These are phyloP conservation scores for Microctonus hyperodae DNA, from an alignment of 2,888 invertebrate species.

Conservation along the genomic window DNA sequence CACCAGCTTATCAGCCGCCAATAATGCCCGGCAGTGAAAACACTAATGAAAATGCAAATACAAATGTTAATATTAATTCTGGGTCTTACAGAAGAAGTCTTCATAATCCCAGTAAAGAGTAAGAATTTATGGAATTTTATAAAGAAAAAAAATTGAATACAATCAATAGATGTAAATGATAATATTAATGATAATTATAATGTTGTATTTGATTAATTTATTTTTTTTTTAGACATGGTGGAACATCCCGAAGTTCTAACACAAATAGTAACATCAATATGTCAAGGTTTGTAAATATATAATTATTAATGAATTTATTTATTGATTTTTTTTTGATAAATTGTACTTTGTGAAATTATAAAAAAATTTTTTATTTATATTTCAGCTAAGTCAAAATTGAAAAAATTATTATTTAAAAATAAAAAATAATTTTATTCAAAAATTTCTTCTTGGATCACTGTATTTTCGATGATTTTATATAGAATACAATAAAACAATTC, in stretches of 20 bases:
- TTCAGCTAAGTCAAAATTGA: background rate
- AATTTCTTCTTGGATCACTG: background rate
- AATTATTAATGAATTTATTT: background rate
- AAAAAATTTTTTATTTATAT: background rate
- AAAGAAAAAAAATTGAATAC: background rate
- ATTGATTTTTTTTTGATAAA: background rate
- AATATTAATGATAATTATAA: background rate
- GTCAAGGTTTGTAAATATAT: conserved; percentile 10
- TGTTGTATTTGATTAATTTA: background rate
- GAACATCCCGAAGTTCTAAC: conserved; percentile 31
- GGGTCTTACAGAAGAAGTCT: conserved; percentile 41
- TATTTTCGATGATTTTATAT: background rate
- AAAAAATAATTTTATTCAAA: background rate
- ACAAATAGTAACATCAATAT: conserved; percentile 32
- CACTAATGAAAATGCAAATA: conserved; percentile 39
- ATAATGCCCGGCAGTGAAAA: conserved; percentile 29
- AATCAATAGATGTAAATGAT: background rate
- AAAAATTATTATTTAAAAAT: background rate
- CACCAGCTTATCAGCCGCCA: background rate
- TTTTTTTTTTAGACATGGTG: conserved; percentile 21
- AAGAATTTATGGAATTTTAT: conserved; percentile 20
- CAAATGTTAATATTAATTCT: conserved; percentile 41
- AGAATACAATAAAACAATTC: background rate
- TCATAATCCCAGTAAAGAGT: conserved; percentile 37
- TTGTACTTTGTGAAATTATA: too few relatives aligned